These are phyloP conservation scores for Drosophila nigrodunni DNA, from an alignment of 1,140 invertebrate genomes.

Conservation along the genomic window DNA sequence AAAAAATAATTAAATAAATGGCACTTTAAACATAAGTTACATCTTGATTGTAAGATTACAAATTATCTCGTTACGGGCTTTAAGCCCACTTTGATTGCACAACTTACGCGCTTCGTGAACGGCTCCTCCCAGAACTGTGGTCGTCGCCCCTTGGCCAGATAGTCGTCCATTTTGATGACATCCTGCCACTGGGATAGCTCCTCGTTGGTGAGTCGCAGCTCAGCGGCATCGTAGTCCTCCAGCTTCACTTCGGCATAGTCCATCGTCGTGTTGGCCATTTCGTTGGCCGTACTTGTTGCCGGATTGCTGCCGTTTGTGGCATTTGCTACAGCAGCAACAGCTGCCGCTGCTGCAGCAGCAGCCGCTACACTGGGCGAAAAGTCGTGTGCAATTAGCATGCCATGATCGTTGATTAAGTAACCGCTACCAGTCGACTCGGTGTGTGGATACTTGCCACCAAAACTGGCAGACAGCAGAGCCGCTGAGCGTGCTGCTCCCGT, in stretches of 20 bases:
- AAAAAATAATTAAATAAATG: too few species aligned
- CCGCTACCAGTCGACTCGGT: constrained; percentile 26
- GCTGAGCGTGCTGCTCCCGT: constrained; percentile 7
- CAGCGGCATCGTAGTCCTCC: constrained; percentile 73
- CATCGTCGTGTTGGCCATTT: constrained; percentile 5
- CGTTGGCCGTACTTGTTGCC: constrained; percentile 8
- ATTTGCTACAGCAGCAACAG: constrained; percentile 53
- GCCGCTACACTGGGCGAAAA: constrained; percentile 61
- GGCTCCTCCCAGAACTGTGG: constrained; percentile 97
- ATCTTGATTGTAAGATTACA: too few species aligned
- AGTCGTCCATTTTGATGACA: constrained; percentile 95
- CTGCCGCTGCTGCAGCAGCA: constrained; percentile 60
- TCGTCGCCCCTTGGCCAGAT: constrained; percentile 92
- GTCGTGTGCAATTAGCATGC: constrained; percentile 77
- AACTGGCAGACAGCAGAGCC: constrained; percentile 25
- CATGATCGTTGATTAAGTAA: constrained; percentile 79
- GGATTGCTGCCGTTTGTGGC: constrained; percentile 10
- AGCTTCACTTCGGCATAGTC: constrained; percentile 74
- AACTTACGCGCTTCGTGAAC: constrained; percentile 88
- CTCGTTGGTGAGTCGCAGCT: constrained; percentile 79
- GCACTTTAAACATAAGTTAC: too few species aligned
- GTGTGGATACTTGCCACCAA: constrained; percentile 51
- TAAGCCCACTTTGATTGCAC: too few species aligned
- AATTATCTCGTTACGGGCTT: too few species aligned
- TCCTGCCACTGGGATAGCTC: constrained; percentile 86